phyloP scores from a whole-genome alignment of 2,797 vertebrate species.

The Echiichthys vipera region DNA sequence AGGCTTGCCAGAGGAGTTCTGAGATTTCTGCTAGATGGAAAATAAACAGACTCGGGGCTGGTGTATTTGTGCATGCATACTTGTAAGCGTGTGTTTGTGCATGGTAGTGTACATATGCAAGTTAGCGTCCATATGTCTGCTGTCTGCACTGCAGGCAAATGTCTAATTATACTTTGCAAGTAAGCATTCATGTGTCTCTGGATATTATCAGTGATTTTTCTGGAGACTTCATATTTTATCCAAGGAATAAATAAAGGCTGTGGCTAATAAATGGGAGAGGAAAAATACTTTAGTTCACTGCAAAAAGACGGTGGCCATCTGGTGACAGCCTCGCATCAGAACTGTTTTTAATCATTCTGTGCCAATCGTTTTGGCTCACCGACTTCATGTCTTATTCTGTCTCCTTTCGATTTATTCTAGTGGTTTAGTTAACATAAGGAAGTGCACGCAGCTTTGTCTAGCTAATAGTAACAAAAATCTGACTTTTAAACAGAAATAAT shows the following conservation, averaged over 20 bases:
- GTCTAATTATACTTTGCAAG: constrained; percentile 52
- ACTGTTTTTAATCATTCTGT: constrained; percentile 64
- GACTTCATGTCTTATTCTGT: constrained; percentile 54
- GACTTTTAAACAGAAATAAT: background rate
- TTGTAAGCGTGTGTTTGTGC: constrained; percentile 34
- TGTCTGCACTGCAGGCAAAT: constrained; percentile 66
- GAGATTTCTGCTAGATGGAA: constrained; percentile 74
- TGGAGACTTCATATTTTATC: constrained; percentile 56
- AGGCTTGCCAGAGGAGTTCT: constrained; percentile 72
- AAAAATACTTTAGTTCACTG: constrained; percentile 63
- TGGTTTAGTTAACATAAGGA: constrained; percentile 36
- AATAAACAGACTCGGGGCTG: constrained; percentile 78
- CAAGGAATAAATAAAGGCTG: constrained; percentile 55
- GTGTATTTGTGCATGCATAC: constrained; percentile 56
- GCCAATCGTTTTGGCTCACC: constrained; percentile 59
- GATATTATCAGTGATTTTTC: constrained; percentile 53
- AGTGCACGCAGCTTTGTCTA: constrained; percentile 27
- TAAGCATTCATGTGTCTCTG: constrained; percentile 22
- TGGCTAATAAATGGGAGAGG: constrained; percentile 64
- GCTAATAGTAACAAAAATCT: constrained; percentile 2
- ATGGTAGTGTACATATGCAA: constrained; percentile 46
- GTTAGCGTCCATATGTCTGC: constrained; percentile 65
- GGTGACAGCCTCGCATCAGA: constrained; percentile 69
- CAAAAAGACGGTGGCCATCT: constrained; percentile 74
- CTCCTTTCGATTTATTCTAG: constrained; percentile 49